Evolutionary conservation across 2,797 vertebrate species (phyloP).

Genomic region (Sebastes hubbsi): DNA sequence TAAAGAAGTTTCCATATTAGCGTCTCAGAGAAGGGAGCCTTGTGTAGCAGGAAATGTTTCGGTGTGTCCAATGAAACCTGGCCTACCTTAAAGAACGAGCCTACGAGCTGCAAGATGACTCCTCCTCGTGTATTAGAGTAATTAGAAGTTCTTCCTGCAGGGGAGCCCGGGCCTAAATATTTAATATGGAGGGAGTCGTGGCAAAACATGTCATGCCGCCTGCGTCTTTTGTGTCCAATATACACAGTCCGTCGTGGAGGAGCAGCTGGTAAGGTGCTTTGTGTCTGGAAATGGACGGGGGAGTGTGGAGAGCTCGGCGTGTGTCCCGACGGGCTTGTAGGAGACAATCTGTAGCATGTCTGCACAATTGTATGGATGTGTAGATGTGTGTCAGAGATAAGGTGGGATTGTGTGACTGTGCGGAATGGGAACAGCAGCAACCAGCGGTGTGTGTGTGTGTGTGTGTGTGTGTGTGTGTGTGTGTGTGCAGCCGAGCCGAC

Average conservation of each 20-base stretch:
- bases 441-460: not conserved
- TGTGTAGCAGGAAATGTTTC: conserved; percentile 14
- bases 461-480: not conserved
- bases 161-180: conserved; percentile 76
- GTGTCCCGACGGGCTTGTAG: conserved; percentile 9
- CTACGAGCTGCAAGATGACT: conserved; percentile 65
- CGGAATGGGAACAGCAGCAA: conserved; percentile 13
- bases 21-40: not conserved
- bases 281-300: conserved; percentile 17
- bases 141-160: conserved; percentile 77
- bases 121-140: conserved; percentile 68
- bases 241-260: conserved; percentile 24
- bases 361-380: conserved; percentile 20
- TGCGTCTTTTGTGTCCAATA: conserved; percentile 64
- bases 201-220: conserved; percentile 75
- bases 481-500: not conserved
- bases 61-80: conserved; percentile 47
- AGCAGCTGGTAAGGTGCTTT: conserved; percentile 56
- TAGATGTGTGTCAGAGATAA: conserved; percentile 57
- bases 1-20: not conserved
- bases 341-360: conserved; percentile 30
- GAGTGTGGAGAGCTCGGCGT: not conserved
- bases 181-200: conserved; percentile 73
- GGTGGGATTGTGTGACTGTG: conserved; percentile 16
- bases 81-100: conserved; percentile 42